Conservation (phyloP, 2,888 invertebrate genomes). For the Carpatolechia fugitivella region DNA sequence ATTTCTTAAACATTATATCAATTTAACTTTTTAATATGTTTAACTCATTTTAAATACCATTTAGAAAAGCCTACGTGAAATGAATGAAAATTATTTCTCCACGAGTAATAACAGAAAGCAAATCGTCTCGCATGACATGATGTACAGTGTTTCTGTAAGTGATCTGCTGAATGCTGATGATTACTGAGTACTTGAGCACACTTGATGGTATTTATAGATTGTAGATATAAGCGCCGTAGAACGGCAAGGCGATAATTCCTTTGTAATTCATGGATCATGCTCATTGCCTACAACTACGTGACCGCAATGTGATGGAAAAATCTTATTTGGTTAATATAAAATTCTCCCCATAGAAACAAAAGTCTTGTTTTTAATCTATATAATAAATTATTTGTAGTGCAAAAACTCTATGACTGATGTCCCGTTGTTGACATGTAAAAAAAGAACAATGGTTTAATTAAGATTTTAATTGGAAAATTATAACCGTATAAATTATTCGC, state of each 20-base stretch:
- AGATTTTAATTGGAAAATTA: not conserved
- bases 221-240: not conserved
- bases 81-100: not conserved
- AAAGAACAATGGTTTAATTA: not conserved
- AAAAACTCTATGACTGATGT: not conserved
- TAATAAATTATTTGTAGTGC: not conserved
- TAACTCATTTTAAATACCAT: no score
- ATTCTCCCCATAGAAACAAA: not conserved
- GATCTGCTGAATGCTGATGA: not conserved
- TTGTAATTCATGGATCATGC: conserved; percentile 14
- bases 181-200: not conserved
- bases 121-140: conserved; percentile 1
- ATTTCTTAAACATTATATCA: no score
- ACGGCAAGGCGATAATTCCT: conserved; percentile 13
- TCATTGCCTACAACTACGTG: conserved; percentile 15
- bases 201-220: not conserved
- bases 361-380: not conserved
- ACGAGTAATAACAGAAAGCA: conserved; percentile 1
- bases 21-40: no score
- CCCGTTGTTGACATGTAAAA: not conserved
- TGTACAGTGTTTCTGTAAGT: not conserved
- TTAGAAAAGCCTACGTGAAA: no score
- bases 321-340: not conserved
- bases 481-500: not conserved
- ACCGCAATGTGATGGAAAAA: not conserved